Evolutionary conservation across 2,888 invertebrate species (phyloP).

Genomic region (Spilarctia lutea): DNA sequence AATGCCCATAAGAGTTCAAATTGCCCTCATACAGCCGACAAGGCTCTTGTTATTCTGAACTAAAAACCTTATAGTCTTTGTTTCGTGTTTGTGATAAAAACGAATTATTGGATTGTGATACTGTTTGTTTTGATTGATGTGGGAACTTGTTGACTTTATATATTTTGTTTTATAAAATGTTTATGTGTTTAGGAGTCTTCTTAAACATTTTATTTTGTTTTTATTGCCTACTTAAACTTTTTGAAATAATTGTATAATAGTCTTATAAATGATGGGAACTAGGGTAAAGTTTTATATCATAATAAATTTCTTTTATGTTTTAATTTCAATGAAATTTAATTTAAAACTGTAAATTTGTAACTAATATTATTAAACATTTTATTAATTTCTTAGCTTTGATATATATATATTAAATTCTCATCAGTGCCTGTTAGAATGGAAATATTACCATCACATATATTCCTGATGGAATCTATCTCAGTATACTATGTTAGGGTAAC

Average conservation of each 20-base stretch:
- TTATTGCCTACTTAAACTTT: conserved; percentile 4
- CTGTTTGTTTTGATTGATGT: conserved; percentile 76
- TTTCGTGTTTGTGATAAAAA: conserved; percentile 77
- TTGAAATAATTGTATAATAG: background rate
- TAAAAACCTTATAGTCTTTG: conserved; percentile 57
- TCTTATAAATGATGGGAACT: conserved; percentile 3
- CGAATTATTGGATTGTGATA: conserved; percentile 67
- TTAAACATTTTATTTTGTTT: background rate
- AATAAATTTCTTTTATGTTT: background rate
- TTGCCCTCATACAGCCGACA: conserved; percentile 69
- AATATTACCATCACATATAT: background rate
- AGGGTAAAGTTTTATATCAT: background rate
- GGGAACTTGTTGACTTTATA: conserved; percentile 57
- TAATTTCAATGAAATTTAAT: background rate
- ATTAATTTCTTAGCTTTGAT: background rate
- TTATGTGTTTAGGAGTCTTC: conserved; percentile 16
- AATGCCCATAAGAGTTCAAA: conserved; percentile 72
- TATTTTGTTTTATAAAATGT: conserved; percentile 20
- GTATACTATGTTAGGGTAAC: background rate
- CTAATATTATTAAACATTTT: background rate
- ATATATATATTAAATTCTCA: background rate
- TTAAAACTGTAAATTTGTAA: background rate
- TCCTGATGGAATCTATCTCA: background rate
- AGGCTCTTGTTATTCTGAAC: conserved; percentile 66
- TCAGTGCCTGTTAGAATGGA: background rate